Conservation (phyloP, 2,888 invertebrate genomes). For the Tenthredo mesomela region DNA sequence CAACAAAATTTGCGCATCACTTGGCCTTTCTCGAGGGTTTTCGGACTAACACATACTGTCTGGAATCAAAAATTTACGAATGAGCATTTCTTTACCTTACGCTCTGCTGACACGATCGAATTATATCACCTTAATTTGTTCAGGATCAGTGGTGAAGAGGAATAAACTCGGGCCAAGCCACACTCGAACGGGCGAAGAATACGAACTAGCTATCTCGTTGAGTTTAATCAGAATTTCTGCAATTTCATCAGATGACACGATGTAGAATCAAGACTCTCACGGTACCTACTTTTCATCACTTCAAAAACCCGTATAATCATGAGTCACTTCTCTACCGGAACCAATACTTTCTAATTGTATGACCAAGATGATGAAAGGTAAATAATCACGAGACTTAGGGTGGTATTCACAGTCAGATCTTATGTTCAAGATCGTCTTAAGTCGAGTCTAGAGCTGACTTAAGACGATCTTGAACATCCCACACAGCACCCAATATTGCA, state of each 20-base stretch:
- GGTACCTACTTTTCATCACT: too few species aligned
- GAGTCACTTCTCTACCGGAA: too few species aligned
- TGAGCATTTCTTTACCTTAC: not conserved
- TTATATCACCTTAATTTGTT: constrained; percentile 63
- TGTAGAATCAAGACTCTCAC: too few species aligned
- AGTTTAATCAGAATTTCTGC: constrained; percentile 62
- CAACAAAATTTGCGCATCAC: not conserved
- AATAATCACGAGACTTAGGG: too few species aligned
- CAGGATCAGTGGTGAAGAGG: constrained; percentile 61
- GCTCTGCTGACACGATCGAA: not conserved
- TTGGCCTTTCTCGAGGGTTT: not conserved
- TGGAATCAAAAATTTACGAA: not conserved
- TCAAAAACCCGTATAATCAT: not conserved
- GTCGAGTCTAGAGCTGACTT: too few species aligned
- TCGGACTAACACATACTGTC: not conserved
- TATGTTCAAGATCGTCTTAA: too few species aligned
- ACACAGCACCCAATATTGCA: too few species aligned
- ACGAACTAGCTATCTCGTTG: constrained; percentile 56
- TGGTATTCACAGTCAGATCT: too few species aligned
- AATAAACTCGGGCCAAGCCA: constrained; percentile 63
- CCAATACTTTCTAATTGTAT: too few species aligned
- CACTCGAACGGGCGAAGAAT: constrained; percentile 63
- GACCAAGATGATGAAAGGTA: too few species aligned
- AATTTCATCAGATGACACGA: not conserved
- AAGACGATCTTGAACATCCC: too few species aligned